These are phyloP conservation scores for Dendrolimus punctatus DNA, from an alignment of 1,140 invertebrate genomes.

Conservation along the genomic window DNA sequence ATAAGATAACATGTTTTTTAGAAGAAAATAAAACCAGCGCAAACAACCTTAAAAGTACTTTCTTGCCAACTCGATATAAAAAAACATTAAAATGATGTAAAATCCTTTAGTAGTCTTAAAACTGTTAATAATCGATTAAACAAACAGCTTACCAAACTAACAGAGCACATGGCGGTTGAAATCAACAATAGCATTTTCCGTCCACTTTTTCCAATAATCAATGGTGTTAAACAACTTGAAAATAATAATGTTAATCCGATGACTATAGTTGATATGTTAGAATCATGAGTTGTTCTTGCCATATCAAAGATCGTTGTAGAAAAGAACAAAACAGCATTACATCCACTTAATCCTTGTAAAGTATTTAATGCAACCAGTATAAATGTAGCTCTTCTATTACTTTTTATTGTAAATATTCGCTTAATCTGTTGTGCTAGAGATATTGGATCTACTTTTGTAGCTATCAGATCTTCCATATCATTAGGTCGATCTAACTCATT, in stretches of 20 bases:
- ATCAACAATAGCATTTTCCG: constrained; percentile 34
- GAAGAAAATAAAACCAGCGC: too few species aligned
- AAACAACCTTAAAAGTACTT: too few species aligned
- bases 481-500: constrained; percentile 27
- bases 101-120: not conserved
- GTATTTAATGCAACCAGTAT: constrained; percentile 32
- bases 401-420: constrained; percentile 42
- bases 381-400: constrained; percentile 37
- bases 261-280: constrained; percentile 38
- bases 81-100: too few species aligned
- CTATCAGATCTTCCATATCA: constrained; percentile 32
- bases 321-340: constrained; percentile 38
- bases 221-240: constrained; percentile 32
- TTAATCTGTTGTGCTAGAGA: constrained; percentile 22
- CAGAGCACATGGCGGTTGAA: constrained; percentile 31
- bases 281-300: constrained; percentile 31
- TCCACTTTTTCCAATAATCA: constrained; percentile 39
- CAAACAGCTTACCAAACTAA: constrained; percentile 34
- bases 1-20: too few species aligned
- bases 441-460: constrained; percentile 15
- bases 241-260: constrained; percentile 37
- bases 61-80: too few species aligned
- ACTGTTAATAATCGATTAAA: not conserved
- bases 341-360: constrained; percentile 40
- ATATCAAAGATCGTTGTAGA: constrained; percentile 41